Evolutionary conservation across 2,888 invertebrate species (phyloP).

Genomic region (Teleiodes luculella): DNA sequence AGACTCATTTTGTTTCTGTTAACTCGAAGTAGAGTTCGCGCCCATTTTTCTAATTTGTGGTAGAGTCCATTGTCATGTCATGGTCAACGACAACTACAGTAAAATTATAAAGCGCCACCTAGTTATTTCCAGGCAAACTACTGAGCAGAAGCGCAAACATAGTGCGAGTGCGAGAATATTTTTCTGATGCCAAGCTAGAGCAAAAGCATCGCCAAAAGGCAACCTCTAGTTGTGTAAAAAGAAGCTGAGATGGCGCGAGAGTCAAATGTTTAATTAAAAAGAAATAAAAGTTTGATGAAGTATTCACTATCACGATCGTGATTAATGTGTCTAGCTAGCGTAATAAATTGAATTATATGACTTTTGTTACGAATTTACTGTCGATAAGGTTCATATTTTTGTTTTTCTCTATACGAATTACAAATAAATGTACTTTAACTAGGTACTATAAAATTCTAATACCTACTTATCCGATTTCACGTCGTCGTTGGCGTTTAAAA

Average conservation of each 20-base stretch:
- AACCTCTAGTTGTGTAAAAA: too few relatives aligned
- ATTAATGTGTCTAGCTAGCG: neutral
- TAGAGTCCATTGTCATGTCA: too few relatives aligned
- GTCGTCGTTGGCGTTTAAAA: neutral
- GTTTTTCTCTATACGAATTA: too few relatives aligned
- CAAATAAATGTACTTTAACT: neutral
- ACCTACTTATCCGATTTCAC: neutral
- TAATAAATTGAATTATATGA: too few relatives aligned
- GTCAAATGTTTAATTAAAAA: neutral
- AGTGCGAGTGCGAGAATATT: neutral
- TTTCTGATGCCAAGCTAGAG: neutral
- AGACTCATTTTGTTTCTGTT: too few relatives aligned
- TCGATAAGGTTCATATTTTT: too few relatives aligned
- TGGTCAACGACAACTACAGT: too few relatives aligned
- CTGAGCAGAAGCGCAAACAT: neutral
- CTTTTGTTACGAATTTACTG: too few relatives aligned
- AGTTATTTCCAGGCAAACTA: neutral
- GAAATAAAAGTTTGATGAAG: constrained; percentile 6
- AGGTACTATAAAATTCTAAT: neutral
- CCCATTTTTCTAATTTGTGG: too few relatives aligned
- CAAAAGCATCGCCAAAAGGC: too few relatives aligned
- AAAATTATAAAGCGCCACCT: neutral
- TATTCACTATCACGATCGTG: neutral
- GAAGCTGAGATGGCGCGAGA: neutral
- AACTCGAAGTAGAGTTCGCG: too few relatives aligned